Evolutionary conservation across 2,888 invertebrate species (phyloP), one percentile per base, ranked within the genome.

Genomic region (Hermaeophaga mercurialis): DNA sequence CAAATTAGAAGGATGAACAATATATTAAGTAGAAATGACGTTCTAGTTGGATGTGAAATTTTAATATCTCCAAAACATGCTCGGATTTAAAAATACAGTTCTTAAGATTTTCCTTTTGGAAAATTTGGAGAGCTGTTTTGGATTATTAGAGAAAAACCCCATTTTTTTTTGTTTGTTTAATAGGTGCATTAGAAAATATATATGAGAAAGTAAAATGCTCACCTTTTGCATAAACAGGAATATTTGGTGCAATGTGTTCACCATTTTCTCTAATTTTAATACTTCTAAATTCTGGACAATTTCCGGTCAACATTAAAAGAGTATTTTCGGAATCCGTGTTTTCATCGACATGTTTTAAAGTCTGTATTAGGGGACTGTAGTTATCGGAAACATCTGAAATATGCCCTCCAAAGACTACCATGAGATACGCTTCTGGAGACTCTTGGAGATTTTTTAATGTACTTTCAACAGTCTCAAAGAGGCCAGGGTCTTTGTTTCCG

Each of bases 311-410:
- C 12, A 73, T 64, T 6, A 74, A 61, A 15, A 73, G 56, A 1
- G 74, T 74, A 11, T 66, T 65, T 28, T 65, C 48, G 8, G 67
- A 57, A 39, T 72, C 66, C 0, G 72, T 71, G 33, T 62, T 68
- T 56, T 75, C 74, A 0, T 63, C 59, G 0, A 74, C 66, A 49
- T 72, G 66, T 54, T 74, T 73, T 3, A 75, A 56, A 15, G 33
- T 58, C 62, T 74, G 73, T 11, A 72, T 60, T 18, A 75, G 47
- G 6, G 69, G 64, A 28, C 72, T 73, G 34, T 70, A 66, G 3
- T 63, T 54, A 28, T 73, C 65, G 11, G 57, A 17, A 22, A 73
- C 62, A 49, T 71, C 71, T 0, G 56, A 54, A 11, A 72, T 48
- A 36, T 59, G 62, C 1, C 72, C 72, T 1, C 71, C 74, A 22